Conservation (phyloP, 2,113 vertebrate genomes). For the Neogobius melanostomus region DNA sequence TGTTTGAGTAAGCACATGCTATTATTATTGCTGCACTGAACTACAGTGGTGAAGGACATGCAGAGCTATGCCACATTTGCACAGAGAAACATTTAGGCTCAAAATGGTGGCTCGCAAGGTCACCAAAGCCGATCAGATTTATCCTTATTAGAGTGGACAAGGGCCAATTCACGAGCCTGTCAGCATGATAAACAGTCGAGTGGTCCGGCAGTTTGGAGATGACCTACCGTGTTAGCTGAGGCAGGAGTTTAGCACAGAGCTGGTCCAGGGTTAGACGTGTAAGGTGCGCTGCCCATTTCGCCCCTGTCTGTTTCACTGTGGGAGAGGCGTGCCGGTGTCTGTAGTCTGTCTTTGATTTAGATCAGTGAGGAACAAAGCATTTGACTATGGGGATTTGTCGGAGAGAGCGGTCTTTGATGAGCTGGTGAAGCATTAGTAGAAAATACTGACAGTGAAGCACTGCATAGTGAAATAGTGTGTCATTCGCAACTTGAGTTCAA, state of each 20-base stretch:
- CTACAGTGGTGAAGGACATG: slow-evolving; percentile 9
- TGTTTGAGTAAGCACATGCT: slow-evolving; percentile 3
- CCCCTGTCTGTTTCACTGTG: slow-evolving; percentile 24
- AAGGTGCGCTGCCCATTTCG: slow-evolving; percentile 33
- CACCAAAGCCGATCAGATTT: slow-evolving; percentile 47
- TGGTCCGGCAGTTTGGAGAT: slow-evolving; percentile 49
- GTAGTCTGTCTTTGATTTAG: slow-evolving; percentile 49
- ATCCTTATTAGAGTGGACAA: slow-evolving; percentile 57
- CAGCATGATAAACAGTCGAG: slow-evolving; percentile 55
- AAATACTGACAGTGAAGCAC: slow-evolving; percentile 12
- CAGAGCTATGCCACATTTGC: slow-evolving; percentile 12
- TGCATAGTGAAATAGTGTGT: slow-evolving; percentile 7
- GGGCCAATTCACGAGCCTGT: slow-evolving; percentile 46
- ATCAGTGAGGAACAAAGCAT: slow-evolving; percentile 56
- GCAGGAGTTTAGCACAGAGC: slow-evolving; percentile 27
- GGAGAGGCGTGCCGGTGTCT: slow-evolving; percentile 1
- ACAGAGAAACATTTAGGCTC: slow-evolving; percentile 21
- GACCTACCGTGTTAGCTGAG: slow-evolving; percentile 42
- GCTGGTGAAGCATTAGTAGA: slow-evolving; percentile 28
- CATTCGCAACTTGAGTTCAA: slow-evolving; percentile 12
- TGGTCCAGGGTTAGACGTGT: slow-evolving; percentile 29
- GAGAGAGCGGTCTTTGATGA: slow-evolving; percentile 57
- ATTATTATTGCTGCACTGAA: slow-evolving; percentile 16
- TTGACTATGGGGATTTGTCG: slow-evolving; percentile 52
- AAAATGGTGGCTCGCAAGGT: slow-evolving; percentile 49